These are phyloP conservation scores for Notechis scutatus DNA, from an alignment of 2,113 vertebrate species.

Conservation along the genomic window DNA sequence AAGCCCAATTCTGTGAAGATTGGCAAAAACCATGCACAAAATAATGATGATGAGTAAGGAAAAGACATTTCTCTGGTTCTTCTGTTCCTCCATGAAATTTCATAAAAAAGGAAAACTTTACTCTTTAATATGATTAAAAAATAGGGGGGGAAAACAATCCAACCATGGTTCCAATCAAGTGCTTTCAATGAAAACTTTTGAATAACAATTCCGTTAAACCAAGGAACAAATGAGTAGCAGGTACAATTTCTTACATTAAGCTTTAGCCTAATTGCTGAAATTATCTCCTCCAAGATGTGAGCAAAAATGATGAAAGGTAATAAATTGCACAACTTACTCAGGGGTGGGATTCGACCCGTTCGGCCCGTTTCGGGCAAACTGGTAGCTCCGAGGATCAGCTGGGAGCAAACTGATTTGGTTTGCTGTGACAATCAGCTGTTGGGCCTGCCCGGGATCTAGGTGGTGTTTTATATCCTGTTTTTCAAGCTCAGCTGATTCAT, in stretches of 20 bases:
- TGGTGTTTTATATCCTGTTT: too few species aligned
- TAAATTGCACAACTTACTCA: neutral
- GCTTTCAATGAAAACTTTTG: accelerated
- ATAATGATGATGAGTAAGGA: neutral
- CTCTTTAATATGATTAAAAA: neutral
- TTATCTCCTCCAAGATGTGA: constrained; percentile 25
- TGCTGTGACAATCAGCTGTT: too few species aligned
- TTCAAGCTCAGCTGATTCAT: too few species aligned
- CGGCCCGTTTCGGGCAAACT: too few species aligned
- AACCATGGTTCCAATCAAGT: neutral
- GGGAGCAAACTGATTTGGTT: too few species aligned
- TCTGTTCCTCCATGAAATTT: neutral
- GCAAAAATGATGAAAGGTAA: constrained; percentile 34
- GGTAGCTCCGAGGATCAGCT: too few species aligned
- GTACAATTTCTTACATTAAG: neutral
- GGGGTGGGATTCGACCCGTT: too few species aligned
- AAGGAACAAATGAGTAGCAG: neutral
- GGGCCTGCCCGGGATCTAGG: too few species aligned
- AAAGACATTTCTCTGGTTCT: neutral
- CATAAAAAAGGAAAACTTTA: neutral
- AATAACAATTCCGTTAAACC: constrained; percentile 2
- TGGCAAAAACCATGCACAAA: neutral
- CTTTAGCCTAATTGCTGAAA: neutral
- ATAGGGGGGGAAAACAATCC: neutral
- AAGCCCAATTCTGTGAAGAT: neutral